phyloP scores from a whole-genome alignment of 2,888 invertebrate genomes.

The Lamproptera curius region DNA sequence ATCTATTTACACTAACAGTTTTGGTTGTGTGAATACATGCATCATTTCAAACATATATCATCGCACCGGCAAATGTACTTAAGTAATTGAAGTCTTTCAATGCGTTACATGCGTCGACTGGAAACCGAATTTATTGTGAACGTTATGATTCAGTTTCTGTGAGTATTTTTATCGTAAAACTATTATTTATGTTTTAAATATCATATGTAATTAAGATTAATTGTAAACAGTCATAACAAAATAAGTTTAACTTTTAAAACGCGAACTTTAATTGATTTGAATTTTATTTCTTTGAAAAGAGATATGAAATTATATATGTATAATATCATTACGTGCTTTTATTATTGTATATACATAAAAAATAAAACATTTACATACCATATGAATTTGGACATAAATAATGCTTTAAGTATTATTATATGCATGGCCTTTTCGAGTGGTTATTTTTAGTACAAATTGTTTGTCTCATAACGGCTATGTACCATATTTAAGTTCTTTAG shows the following conservation, averaged over 20 bases:
- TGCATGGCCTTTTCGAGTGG: too few relatives aligned
- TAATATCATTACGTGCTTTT: too few relatives aligned
- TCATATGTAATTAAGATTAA: slow-evolving; percentile 3
- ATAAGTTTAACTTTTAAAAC: neutral
- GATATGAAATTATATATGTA: too few relatives aligned
- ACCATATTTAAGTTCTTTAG: too few relatives aligned
- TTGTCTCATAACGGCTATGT: too few relatives aligned
- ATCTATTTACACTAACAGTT: neutral
- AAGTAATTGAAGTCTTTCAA: neutral
- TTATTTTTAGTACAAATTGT: too few relatives aligned
- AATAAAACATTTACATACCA: too few relatives aligned
- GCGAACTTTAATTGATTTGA: too few relatives aligned
- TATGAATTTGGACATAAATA: too few relatives aligned
- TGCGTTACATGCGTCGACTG: neutral
- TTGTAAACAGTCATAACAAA: neutral
- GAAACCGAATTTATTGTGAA: slow-evolving; percentile 13
- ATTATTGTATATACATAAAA: too few relatives aligned
- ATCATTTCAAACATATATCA: neutral
- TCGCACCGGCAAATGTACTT: neutral
- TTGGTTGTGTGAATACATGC: neutral
- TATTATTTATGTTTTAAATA: slow-evolving; percentile 5
- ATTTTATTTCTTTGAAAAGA: too few relatives aligned
- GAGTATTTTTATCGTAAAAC: slow-evolving; percentile 1
- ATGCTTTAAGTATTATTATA: too few relatives aligned
- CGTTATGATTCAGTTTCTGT: neutral